A percentile compares a stretch with the other conserved stretches of the same genome.
phyloP scores from a whole-genome alignment of 2,113 vertebrate genomes.

The Cairina moschata region DNA sequence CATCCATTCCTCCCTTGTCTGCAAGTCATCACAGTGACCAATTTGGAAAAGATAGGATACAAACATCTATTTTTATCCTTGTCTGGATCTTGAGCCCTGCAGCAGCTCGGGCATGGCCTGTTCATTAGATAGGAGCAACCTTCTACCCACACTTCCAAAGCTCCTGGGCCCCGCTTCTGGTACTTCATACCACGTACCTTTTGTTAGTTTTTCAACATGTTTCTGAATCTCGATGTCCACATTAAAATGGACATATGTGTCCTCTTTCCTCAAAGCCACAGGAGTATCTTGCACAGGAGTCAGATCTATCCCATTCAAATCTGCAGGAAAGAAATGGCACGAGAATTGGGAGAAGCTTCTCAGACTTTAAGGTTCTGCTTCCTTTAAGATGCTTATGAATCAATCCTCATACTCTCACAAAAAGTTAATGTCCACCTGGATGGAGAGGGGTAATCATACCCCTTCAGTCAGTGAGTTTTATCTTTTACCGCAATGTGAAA shows the following conservation, averaged over 20 bases:
- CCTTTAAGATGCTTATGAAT: background rate
- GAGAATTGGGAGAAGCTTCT: background rate
- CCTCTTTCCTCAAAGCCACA: constrained; percentile 92
- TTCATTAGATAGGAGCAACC: background rate
- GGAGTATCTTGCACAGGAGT: constrained; percentile 96
- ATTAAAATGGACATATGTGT: constrained; percentile 94
- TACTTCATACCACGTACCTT: constrained; percentile 81
- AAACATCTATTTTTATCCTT: constrained; percentile 3
- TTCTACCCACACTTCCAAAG: background rate
- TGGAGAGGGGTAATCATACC: background rate
- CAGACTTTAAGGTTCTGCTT: background rate
- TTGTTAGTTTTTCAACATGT: constrained; percentile 94
- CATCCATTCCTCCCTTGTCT: constrained; percentile 12
- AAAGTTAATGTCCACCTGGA: background rate
- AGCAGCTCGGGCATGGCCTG: background rate
- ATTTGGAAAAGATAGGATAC: background rate
- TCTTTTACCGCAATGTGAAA: background rate
- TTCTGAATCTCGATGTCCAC: constrained; percentile 97
- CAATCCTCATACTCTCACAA: background rate
- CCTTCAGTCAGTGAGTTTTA: background rate
- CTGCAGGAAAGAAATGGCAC: constrained; percentile 70
- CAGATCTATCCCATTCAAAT: constrained; percentile 92
- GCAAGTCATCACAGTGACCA: background rate
- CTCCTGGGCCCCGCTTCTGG: background rate
- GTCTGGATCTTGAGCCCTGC: background rate